A percentile compares a stretch with the other conserved stretches of the same genome.
Evolutionary conservation across 2,888 invertebrate genomes (phyloP).

Genomic region (Thyatira batis): DNA sequence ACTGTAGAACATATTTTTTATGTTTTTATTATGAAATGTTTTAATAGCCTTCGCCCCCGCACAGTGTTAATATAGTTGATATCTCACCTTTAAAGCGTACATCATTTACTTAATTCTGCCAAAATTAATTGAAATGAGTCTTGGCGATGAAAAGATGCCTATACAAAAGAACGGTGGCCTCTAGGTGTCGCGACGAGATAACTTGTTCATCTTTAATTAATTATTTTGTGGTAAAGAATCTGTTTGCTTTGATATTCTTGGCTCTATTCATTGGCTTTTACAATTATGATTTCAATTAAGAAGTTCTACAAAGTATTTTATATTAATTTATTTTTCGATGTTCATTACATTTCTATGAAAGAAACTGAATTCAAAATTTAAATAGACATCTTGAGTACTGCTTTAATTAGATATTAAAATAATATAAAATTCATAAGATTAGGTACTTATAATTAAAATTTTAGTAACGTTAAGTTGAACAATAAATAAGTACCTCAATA

Average conservation of each 20-base stretch:
- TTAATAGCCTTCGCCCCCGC: slow-evolving; percentile 38
- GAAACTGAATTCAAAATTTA: not conserved
- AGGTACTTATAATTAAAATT: not conserved
- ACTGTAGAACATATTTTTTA: too few species aligned
- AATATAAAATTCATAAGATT: not conserved
- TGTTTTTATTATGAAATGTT: too few species aligned
- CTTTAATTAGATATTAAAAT: not conserved
- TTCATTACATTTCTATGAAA: not conserved
- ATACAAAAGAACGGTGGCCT: slow-evolving; percentile 74
- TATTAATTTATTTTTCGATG: not conserved
- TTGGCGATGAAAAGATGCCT: slow-evolving; percentile 79
- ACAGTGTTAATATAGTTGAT: slow-evolving; percentile 80
- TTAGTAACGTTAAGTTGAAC: not conserved
- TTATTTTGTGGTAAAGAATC: slow-evolving; percentile 76
- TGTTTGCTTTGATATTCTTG: slow-evolving; percentile 68
- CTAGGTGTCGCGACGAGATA: slow-evolving; percentile 80
- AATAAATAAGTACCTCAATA: not conserved
- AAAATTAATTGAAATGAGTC: slow-evolving; percentile 83
- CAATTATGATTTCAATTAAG: slow-evolving; percentile 65
- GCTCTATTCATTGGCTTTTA: slow-evolving; percentile 56
- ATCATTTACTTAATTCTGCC: slow-evolving; percentile 80
- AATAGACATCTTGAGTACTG: not conserved
- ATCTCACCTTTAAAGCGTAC: slow-evolving; percentile 79
- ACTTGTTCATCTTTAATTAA: slow-evolving; percentile 79
- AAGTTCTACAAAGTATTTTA: slow-evolving; percentile 45